Percentiles rank a stretch among this genome's conserved stretches.
These are phyloP conservation scores for Felis chaus DNA, from an alignment of 2,113 vertebrate species.

Conservation along the genomic window DNA sequence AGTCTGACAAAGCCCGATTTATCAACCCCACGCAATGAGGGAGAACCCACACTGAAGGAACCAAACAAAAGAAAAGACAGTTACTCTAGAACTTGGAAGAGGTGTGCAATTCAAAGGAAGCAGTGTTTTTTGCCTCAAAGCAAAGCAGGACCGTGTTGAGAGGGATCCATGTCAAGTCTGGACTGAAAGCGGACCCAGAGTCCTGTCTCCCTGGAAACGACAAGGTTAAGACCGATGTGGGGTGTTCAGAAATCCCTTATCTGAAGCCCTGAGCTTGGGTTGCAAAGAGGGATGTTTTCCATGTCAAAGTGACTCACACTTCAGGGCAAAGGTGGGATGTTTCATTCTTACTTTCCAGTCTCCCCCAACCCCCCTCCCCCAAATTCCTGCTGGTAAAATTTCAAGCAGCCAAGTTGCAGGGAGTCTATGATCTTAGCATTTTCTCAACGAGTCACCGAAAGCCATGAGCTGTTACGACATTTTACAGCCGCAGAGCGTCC, in stretches of 20 bases:
- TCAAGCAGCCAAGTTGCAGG: neutral
- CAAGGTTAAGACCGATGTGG: neutral
- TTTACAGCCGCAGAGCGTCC: rapidly evolving
- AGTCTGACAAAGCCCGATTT: neutral
- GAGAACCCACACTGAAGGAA: neutral
- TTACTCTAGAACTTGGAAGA: neutral
- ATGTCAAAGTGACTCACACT: neutral
- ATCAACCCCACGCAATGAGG: neutral
- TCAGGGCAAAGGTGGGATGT: rapidly evolving
- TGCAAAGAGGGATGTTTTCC: neutral
- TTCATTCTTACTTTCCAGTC: neutral
- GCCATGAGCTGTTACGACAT: rapidly evolving
- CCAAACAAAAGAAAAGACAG: neutral
- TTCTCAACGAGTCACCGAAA: neutral
- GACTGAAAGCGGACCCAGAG: neutral
- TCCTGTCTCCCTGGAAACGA: neutral
- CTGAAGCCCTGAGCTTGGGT: rapidly evolving
- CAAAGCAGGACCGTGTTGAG: neutral
- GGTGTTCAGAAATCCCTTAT: neutral
- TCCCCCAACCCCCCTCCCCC: neutral
- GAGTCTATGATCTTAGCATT: neutral
- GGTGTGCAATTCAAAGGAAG: neutral
- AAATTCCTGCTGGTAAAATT: neutral
- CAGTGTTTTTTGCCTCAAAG: neutral
- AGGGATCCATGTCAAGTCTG: neutral